phyloP scores from a whole-genome alignment of 1,140 invertebrate species.

The Prorops nasuta region DNA sequence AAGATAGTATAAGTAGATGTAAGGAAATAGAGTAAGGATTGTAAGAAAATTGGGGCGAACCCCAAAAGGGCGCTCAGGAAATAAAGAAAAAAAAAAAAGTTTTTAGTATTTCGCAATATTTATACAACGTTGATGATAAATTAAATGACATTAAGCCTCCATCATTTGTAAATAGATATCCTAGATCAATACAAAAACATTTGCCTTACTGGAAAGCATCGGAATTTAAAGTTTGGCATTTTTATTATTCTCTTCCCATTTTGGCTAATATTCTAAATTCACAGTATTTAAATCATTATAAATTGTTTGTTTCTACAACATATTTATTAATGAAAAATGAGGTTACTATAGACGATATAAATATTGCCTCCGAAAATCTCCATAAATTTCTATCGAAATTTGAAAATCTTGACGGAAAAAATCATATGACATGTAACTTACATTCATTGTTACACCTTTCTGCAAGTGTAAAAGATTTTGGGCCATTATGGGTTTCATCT shows the following conservation, averaged over 20 bases:
- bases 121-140: background rate
- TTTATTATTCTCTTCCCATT: background rate
- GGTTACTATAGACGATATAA: background rate
- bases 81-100: too few relatives aligned
- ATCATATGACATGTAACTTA: conserved; percentile 8
- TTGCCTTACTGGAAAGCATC: background rate
- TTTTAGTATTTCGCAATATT: background rate
- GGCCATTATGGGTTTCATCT: conserved; percentile 9
- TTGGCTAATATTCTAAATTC: background rate
- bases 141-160: conserved; percentile 6
- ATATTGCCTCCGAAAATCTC: too few relatives aligned
- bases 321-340: background rate
- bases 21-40: too few relatives aligned
- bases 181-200: too few relatives aligned
- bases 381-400: background rate
- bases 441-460: conserved; percentile 12
- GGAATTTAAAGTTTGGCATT: background rate
- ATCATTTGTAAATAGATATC: background rate
- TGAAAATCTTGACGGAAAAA: background rate
- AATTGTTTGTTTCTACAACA: background rate
- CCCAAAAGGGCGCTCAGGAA: too few relatives aligned
- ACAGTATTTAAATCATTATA: background rate
- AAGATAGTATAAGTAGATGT: too few relatives aligned
- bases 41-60: too few relatives aligned
- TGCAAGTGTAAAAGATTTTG: conserved; percentile 3